These are phyloP conservation scores for Mylabris phalerata DNA, from an alignment of 1,140 invertebrate species.

Conservation along the genomic window DNA sequence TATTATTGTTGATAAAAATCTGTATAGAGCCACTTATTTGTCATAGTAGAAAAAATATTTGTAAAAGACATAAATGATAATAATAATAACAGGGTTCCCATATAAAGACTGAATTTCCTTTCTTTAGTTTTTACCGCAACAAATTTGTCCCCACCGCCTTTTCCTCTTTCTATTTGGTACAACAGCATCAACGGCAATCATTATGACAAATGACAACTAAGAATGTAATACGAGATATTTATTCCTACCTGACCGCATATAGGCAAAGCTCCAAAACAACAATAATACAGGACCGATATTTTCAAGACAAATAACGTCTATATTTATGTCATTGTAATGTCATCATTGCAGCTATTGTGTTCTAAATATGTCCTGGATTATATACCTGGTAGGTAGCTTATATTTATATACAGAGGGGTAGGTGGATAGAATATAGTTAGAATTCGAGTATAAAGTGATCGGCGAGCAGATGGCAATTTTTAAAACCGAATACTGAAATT, in stretches of 20 bases:
- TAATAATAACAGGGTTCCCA: conserved; percentile 4
- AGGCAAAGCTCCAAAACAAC: conserved; percentile 26
- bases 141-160: conserved; percentile 30
- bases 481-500: too few species aligned
- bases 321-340: conserved; percentile 33
- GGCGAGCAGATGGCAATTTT: too few species aligned
- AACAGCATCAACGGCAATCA: conserved; percentile 18
- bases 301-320: conserved; percentile 32
- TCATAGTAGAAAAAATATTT: too few species aligned
- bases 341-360: conserved; percentile 16
- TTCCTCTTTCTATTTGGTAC: conserved; percentile 20
- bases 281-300: conserved; percentile 24
- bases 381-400: conserved; percentile 2
- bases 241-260: conserved; percentile 32
- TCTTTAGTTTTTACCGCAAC: conserved; percentile 31
- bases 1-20: too few species aligned
- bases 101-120: conserved; percentile 25
- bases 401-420: not conserved
- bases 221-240: conserved; percentile 35
- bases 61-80: conserved; percentile 3
- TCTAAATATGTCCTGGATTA: conserved; percentile 14
- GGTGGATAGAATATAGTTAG: too few species aligned
- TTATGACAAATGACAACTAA: too few species aligned
- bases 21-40: too few species aligned
- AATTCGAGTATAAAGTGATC: too few species aligned